Base-by-base conservation (phyloP, 2,113 vertebrate species). In the Aspidoscelis tigris region DNA sequence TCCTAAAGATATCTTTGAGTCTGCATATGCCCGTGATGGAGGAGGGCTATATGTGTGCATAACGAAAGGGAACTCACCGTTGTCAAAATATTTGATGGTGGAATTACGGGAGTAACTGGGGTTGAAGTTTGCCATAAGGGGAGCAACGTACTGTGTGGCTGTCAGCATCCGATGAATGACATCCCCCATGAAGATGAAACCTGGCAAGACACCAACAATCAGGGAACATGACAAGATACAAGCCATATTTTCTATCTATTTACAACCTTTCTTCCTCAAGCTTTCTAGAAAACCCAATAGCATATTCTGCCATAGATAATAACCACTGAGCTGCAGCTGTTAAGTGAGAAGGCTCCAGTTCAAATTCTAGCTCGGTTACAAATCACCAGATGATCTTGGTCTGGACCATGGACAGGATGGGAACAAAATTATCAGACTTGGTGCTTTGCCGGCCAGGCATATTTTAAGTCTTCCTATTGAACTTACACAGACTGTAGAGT, bases 111-210 rank as follows among this genome's bases (percentile, higher is more conserved):
- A 98, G 93, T 96, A 98, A 92, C 98, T 97, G 65, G 98, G 98
- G 95, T 99, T 98, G 92, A 99, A 99, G 95, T 99, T 99, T 88
- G 98, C 98, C 98, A 99, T 99, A 72, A 99, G 97, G 0, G 98
- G 98, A 0, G 98, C 98, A 1, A 99, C 91, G 58, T 99, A 99
- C 89, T 99, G 98, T 0, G 98, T 99, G 33, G 98, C 98, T 0
- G 98, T 99, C 64, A 99, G 96, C 98, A 99, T 99, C 26, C 97
- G 97, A 85, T 99, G 98, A 76, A 97, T 97, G 16, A 99, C 92
- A 0, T 99, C 98, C 0, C 98, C 98, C 91, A 95, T 97, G 94
- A 97, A 99, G 94, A 99, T 96, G 72, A 99, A 99, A 21, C 98
- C 98, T 99, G 88, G 5, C 75, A 0, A 0, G 26, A 76, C 39